These are phyloP conservation scores for Nysson spinosus DNA, from an alignment of 2,888 invertebrate genomes.

Conservation along the genomic window DNA sequence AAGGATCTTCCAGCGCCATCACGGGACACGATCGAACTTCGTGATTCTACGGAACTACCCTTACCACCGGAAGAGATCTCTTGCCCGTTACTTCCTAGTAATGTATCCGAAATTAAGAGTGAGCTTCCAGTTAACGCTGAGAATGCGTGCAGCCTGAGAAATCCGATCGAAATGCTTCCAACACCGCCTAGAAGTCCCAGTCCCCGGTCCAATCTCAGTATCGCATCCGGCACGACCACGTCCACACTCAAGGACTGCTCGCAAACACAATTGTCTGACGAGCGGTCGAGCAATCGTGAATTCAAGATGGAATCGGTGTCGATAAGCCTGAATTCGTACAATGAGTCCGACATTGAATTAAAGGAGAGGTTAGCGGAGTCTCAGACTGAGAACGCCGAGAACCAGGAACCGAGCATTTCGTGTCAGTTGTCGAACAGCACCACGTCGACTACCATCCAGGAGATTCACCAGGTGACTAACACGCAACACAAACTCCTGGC, in stretches of 20 bases:
- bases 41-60: conserved; percentile 43
- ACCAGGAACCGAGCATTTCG: conserved; percentile 56
- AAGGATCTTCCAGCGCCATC: conserved; percentile 42
- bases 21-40: conserved; percentile 10
- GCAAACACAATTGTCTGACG: conserved; percentile 46
- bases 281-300: conserved; percentile 61
- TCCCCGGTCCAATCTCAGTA: conserved; percentile 44
- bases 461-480: conserved; percentile 73
- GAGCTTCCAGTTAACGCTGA: conserved; percentile 36
- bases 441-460: conserved; percentile 56
- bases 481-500: conserved; percentile 70
- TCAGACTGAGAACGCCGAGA: conserved; percentile 53
- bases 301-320: conserved; percentile 65
- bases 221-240: conserved; percentile 39
- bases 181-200: conserved; percentile 65
- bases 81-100: conserved; percentile 21
- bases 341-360: conserved; percentile 66
- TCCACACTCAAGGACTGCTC: conserved; percentile 54
- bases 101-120: conserved; percentile 17
- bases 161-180: conserved; percentile 56
- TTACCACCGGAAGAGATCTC: conserved; percentile 56
- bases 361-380: conserved; percentile 68
- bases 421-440: conserved; percentile 59
- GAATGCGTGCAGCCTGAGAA: conserved; percentile 35
- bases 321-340: conserved; percentile 65